Evolutionary conservation across 2,797 vertebrate species (phyloP).

Genomic region (Naso thynnoides): DNA sequence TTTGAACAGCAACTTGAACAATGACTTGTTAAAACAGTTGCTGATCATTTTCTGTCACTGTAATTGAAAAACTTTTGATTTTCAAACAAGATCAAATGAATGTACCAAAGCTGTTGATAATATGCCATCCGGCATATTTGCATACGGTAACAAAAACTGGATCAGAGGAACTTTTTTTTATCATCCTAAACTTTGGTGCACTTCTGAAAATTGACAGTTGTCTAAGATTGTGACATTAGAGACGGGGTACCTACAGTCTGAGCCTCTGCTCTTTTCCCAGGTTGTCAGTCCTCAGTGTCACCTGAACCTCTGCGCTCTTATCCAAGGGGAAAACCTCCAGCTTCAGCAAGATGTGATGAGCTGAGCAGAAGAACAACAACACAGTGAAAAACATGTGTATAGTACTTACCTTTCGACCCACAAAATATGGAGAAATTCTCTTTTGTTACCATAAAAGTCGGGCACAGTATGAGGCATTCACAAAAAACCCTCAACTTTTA

Average conservation of each 20-base stretch:
- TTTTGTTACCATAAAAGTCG: neutral
- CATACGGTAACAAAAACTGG: no score
- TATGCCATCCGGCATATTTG: neutral
- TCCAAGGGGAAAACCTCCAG: slow-evolving; percentile 79
- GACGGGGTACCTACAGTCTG: slow-evolving; percentile 75
- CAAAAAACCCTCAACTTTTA: no score
- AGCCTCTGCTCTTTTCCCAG: slow-evolving; percentile 63
- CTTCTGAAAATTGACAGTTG: neutral
- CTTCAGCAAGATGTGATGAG: slow-evolving; percentile 83
- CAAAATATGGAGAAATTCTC: neutral
- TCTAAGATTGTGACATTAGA: neutral
- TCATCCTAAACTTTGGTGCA: neutral
- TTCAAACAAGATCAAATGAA: neutral
- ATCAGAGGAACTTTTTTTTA: neutral
- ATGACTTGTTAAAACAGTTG: no score
- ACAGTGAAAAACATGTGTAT: neutral
- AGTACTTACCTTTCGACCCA: neutral
- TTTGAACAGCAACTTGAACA: no score
- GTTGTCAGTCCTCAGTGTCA: slow-evolving; percentile 70
- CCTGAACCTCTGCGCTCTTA: slow-evolving; percentile 81
- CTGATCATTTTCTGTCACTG: neutral
- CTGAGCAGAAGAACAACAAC: slow-evolving; percentile 55
- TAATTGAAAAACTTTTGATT: no score
- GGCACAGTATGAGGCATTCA: neutral
- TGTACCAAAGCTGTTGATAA: neutral